Percentiles rank a stretch among this genome's conserved stretches.
These are phyloP conservation scores for Thelaira solivaga DNA, from an alignment of 2,888 invertebrate genomes.

Conservation along the genomic window DNA sequence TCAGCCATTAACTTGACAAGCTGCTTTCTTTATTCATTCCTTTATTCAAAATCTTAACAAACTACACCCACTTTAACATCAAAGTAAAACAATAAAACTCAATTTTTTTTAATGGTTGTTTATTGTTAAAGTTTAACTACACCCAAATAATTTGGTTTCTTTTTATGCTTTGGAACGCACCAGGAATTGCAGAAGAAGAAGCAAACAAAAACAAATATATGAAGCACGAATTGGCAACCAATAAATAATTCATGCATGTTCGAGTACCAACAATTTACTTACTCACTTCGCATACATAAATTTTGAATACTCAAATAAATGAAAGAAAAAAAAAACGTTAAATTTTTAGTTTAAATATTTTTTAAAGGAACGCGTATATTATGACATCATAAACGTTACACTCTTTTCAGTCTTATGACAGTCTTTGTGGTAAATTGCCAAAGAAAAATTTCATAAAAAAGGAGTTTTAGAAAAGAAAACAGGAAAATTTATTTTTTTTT, in stretches of 20 bases:
- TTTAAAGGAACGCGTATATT: conserved; percentile 9
- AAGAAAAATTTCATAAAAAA: too few relatives aligned
- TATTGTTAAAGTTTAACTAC: conserved; percentile 3
- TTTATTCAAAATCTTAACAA: conserved; percentile 28
- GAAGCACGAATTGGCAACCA: conserved; percentile 57
- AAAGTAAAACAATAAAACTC: too few relatives aligned
- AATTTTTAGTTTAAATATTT: conserved; percentile 1
- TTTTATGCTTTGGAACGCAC: conserved; percentile 34
- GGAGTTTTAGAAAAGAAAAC: too few relatives aligned
- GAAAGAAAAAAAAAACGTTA: too few relatives aligned
- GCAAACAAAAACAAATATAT: not conserved
- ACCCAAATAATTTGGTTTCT: conserved; percentile 46
- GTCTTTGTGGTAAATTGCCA: not conserved
- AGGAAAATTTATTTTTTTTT: too few relatives aligned
- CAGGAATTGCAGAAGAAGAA: not conserved
- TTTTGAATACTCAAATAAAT: conserved; percentile 3
- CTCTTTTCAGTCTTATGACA: not conserved
- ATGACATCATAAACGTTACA: conserved; percentile 35
- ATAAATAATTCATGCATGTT: conserved; percentile 38
- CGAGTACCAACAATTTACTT: conserved; percentile 19
- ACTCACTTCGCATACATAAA: too few relatives aligned
- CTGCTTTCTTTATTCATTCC: conserved; percentile 25
- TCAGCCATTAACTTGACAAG: conserved; percentile 26
- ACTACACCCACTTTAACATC: conserved; percentile 55
- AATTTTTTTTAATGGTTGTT: conserved; percentile 4